Percentiles rank a stretch among this genome's conserved stretches.
Conservation (phyloP, 2,113 vertebrate species). For the Tachycineta bicolor region DNA sequence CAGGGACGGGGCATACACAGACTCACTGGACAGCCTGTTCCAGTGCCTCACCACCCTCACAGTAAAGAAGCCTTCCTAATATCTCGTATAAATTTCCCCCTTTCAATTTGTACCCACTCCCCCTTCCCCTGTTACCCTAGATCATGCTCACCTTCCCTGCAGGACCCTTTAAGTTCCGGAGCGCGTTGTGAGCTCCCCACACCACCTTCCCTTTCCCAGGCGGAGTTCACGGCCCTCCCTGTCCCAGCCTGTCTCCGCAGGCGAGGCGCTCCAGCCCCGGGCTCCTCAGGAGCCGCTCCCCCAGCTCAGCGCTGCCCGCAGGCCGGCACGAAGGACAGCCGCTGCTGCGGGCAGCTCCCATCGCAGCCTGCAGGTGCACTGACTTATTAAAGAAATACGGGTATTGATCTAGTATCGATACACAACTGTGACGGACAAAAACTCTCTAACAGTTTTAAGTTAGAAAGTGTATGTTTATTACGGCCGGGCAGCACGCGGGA, state of each 20-base stretch:
- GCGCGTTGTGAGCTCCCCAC: not conserved
- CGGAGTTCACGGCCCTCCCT: too few relatives aligned
- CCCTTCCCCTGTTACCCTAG: not conserved
- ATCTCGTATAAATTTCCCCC: too few relatives aligned
- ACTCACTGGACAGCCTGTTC: not conserved
- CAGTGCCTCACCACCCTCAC: not conserved
- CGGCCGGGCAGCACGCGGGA: too few relatives aligned
- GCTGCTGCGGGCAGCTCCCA: not conserved
- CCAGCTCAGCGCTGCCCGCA: fast-evolving
- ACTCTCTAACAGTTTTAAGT: too few relatives aligned
- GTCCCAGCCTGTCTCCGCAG: fast-evolving
- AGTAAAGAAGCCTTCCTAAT: not conserved
- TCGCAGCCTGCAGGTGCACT: not conserved
- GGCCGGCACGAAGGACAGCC: fast-evolving
- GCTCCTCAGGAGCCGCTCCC: not conserved
- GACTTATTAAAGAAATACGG: too few relatives aligned
- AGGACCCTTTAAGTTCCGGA: not conserved
- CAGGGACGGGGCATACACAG: not conserved
- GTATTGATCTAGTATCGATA: too few relatives aligned
- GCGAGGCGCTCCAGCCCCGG: too few relatives aligned
- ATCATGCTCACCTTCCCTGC: too few relatives aligned
- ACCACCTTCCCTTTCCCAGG: too few relatives aligned
- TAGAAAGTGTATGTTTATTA: too few relatives aligned
- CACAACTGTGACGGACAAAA: too few relatives aligned
- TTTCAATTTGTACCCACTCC: not conserved